Evolutionary conservation across 2,113 vertebrate species (phyloP), one percentile per base, ranked within the genome.

Genomic region (Forbesichthys papilliferus): DNA sequence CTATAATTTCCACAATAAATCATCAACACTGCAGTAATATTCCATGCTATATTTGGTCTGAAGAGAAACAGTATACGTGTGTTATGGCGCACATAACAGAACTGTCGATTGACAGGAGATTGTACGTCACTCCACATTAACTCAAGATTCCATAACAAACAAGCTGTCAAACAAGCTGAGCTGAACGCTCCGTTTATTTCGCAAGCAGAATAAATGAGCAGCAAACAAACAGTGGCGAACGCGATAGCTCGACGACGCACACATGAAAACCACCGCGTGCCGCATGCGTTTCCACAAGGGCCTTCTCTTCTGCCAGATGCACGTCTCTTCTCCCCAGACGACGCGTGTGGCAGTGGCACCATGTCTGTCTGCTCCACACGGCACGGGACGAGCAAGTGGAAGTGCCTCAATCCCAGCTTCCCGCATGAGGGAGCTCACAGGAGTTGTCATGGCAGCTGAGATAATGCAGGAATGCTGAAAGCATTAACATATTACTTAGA

Each of bases 371-470:
- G 36, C 7, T 42, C 4, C 36, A 42, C 36, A 42, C 36, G 7
- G 36, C 36, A 42, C 36, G 36, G 36, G 36, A 42, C 5, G 36
- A 8, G 36, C 36, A 42, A 6, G 36, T 42, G 36, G 36, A 42
- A 42, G 36, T 42, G 36, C 36, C 36, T 42, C 34, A 52, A 66
- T 73, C 58, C 64, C 68, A 61, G 64, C 61, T 46, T 71, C 66
- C 54, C 52, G 64, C 63, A 57, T 51, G 54, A 71, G 64, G 66
- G 36, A 42, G 36, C 36, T 8, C 36, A 42, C 68, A 66, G 61
- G 71, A 85, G 82, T 84, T 84, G 86, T 91, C 87, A 86, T 86
- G 82, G 82, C 76, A 87, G 87, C 79, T 79, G 78, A 80, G 81
- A 68, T 72, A 57, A 86, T 71, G 70, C 76, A 82, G 71, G 77